These are phyloP conservation scores for Halictus rubicundus DNA, from an alignment of 1,140 invertebrate genomes.

Conservation along the genomic window DNA sequence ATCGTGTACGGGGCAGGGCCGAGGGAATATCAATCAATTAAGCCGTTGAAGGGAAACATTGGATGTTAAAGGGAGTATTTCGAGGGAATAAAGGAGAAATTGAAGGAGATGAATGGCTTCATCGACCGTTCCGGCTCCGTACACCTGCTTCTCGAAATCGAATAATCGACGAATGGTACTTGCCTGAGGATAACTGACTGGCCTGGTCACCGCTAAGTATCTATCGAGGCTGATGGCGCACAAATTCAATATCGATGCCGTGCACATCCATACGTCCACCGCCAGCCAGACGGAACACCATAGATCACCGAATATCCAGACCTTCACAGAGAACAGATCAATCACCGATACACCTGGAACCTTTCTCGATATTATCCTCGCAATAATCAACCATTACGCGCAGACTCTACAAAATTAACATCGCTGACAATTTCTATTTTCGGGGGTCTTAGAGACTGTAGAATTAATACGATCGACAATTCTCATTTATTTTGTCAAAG, in stretches of 20 bases:
- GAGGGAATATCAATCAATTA: slow-evolving; percentile 11
- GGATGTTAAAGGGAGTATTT: background rate
- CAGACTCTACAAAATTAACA: too few relatives aligned
- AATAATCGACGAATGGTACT: slow-evolving; percentile 54
- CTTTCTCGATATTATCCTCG: too few relatives aligned
- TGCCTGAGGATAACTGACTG: slow-evolving; percentile 92
- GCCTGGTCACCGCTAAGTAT: slow-evolving; percentile 96
- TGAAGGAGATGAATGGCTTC: slow-evolving; percentile 13
- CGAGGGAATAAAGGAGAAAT: background rate
- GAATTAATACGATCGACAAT: too few relatives aligned
- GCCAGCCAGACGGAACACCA: slow-evolving; percentile 97
- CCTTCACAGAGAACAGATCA: slow-evolving; percentile 76
- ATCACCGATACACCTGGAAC: too few relatives aligned
- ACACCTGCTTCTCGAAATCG: slow-evolving; percentile 33
- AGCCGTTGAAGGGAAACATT: background rate
- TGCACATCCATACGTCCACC: slow-evolving; percentile 98
- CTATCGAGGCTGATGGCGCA: slow-evolving; percentile 95
- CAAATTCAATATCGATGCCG: slow-evolving; percentile 96
- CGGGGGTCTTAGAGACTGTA: too few relatives aligned
- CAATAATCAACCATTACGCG: too few relatives aligned
- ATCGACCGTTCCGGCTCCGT: slow-evolving; percentile 9
- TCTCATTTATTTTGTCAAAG: too few relatives aligned
- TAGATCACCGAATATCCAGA: slow-evolving; percentile 95
- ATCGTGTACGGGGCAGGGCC: background rate
- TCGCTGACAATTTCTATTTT: too few relatives aligned